Base-by-base conservation (phyloP, 2,797 vertebrate genomes). In the Ambastaia sidthimunki region DNA sequence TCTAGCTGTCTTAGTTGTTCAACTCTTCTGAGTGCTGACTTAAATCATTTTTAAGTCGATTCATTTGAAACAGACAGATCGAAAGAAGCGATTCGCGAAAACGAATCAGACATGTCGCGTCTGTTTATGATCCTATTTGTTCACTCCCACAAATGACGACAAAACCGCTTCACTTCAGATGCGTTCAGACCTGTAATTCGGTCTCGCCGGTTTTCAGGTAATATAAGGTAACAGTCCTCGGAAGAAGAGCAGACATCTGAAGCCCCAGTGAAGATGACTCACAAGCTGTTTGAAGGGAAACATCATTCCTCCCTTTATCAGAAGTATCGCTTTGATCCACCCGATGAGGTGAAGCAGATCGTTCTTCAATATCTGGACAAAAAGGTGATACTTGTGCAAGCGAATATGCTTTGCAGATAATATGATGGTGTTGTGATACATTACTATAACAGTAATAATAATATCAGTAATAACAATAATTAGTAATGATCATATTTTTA, bases 281-380 rank as follows among this genome's bases (percentile, higher is more conserved):
- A 88, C 82, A 85, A 80, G 16, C 72, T 93, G 80, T 93, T 94
- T 83, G 92, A 93, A 78, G 92, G 87, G 74, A 93, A 91, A 85
- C 86, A 91, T 31, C 93, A 94, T 55, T 90, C 93, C 2, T 86
- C 88, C 7, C n/a, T 92, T 52, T 94, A 94, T 83, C 91, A 92
- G 54, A 89, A 84, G 80, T 93, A 90, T 76, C 90, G 91, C 72
- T 89, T 91, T 12, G 71, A 59, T 4, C 92, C 92, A 80, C 91
- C 93, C 21, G 82, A 86, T 1, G 86, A 86, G 18, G 18, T 92
- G 44, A 92, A 87, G 78, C 69, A 89, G n/a, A 28, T 90, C 7
- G 86, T 92, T 82, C 81, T 93, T 68, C 84, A 91, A 5, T 93
- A 93, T 80, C 81, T 93, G 50, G 84, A 91, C 50, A 83, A 87